Evolutionary conservation across 1,140 invertebrate genomes (phyloP).

Genomic region (Caenorhabditis brenneri): DNA sequence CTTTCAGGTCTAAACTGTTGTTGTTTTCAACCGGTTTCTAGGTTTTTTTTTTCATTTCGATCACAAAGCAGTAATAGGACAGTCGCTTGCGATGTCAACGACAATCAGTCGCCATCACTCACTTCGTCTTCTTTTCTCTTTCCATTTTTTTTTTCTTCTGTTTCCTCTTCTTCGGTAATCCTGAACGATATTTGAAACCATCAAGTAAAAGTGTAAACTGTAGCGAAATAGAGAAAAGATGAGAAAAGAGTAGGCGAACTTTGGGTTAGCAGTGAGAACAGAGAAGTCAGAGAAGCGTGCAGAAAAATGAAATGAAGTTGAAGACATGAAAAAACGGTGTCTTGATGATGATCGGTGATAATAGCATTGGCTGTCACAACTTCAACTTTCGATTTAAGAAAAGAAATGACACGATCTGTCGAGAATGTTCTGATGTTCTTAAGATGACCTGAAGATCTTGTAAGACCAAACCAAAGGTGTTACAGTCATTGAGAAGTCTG

Average conservation of each 20-base stretch:
- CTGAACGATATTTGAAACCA: slow-evolving; percentile 38
- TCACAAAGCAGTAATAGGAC: slow-evolving; percentile 31
- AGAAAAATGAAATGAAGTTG: not conserved
- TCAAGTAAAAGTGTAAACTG: slow-evolving; percentile 34
- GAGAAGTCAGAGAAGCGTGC: slow-evolving; percentile 15
- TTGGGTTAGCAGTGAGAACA: slow-evolving; percentile 30
- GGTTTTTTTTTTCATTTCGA: not conserved
- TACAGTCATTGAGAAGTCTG: too few relatives aligned
- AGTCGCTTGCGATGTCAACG: slow-evolving; percentile 12
- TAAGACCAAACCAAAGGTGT: not conserved
- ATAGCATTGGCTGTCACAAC: not conserved
- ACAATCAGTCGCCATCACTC: slow-evolving; percentile 38
- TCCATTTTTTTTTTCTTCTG: not conserved
- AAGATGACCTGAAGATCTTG: not conserved
- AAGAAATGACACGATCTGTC: not conserved
- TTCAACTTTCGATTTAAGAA: not conserved
- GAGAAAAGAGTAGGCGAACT: slow-evolving; percentile 21
- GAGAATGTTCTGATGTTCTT: not conserved
- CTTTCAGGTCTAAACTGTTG: slow-evolving; percentile 4
- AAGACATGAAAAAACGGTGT: not conserved
- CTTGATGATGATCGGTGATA: slow-evolving; percentile 30
- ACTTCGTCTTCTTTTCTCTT: not conserved
- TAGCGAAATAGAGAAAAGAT: not conserved
- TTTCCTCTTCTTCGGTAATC: slow-evolving; percentile 22
- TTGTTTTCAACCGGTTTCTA: slow-evolving; percentile 31